Evolutionary conservation across 2,888 invertebrate species (phyloP).

Genomic region (Hetaerina titia): DNA sequence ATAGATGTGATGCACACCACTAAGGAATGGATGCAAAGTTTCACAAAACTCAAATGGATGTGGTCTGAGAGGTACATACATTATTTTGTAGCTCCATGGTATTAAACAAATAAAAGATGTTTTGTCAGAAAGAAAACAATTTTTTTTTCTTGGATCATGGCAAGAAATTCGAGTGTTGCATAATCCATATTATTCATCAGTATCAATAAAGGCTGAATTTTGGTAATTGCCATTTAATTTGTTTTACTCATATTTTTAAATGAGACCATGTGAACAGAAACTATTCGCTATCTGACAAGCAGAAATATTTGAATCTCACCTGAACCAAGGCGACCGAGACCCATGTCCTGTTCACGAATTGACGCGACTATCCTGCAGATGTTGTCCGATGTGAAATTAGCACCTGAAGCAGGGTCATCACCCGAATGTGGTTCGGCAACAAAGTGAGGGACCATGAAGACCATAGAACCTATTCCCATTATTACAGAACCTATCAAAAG

Average conservation of each 20-base stretch:
- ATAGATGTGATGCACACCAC: too few species aligned
- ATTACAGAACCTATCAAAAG: conserved; percentile 86
- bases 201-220: neutral
- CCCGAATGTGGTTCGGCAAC: conserved; percentile 86
- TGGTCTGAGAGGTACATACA: too few species aligned
- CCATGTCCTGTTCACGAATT: conserved; percentile 87
- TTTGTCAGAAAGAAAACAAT: too few species aligned
- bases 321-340: conserved; percentile 78
- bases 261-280: neutral
- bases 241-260: neutral
- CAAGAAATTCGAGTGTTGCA: too few species aligned
- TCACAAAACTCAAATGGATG: too few species aligned
- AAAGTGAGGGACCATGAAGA: conserved; percentile 96
- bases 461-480: conserved; percentile 95
- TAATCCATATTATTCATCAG: neutral
- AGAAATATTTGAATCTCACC: conserved; percentile 69
- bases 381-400: conserved; percentile 87
- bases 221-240: neutral
- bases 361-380: conserved; percentile 86
- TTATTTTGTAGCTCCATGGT: too few species aligned
- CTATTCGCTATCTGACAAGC: neutral
- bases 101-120: too few species aligned
- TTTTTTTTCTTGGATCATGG: too few species aligned
- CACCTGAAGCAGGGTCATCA: conserved; percentile 80
- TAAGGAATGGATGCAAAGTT: too few species aligned